These are phyloP conservation scores for Hirtodrosophila alboralis DNA, from an alignment of 2,888 invertebrate genomes.

Conservation along the genomic window DNA sequence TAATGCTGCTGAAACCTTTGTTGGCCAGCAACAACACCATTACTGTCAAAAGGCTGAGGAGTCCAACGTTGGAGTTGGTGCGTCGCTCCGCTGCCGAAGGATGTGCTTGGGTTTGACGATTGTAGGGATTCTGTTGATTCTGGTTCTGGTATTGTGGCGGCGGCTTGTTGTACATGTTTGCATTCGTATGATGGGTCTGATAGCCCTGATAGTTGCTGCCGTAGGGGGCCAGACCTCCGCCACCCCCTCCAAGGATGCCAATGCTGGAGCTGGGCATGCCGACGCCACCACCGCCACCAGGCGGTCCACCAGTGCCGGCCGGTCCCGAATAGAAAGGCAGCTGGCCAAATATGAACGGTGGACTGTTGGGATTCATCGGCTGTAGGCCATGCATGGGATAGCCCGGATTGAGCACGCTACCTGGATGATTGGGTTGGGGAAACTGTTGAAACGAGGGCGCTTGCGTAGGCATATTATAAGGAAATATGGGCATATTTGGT, in stretches of 20 bases:
- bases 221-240: slow-evolving; percentile 79
- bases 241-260: slow-evolving; percentile 74
- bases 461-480: slow-evolving; percentile 82
- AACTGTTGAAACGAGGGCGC: slow-evolving; percentile 84
- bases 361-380: slow-evolving; percentile 83
- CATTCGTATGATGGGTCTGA: slow-evolving; percentile 75
- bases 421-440: slow-evolving; percentile 84
- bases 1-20: neutral
- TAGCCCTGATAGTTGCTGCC: slow-evolving; percentile 80
- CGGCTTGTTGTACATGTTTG: slow-evolving; percentile 83
- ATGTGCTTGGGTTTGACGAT: slow-evolving; percentile 83
- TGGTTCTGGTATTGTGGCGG: slow-evolving; percentile 83
- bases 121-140: slow-evolving; percentile 82
- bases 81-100: slow-evolving; percentile 64
- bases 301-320: slow-evolving; percentile 82
- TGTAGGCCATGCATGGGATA: slow-evolving; percentile 81
- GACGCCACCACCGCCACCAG: slow-evolving; percentile 77
- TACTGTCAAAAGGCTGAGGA: slow-evolving; percentile 11
- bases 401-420: slow-evolving; percentile 82
- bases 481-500: slow-evolving; percentile 83
- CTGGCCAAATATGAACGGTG: slow-evolving; percentile 83
- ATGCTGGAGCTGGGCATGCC: slow-evolving; percentile 81
- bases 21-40: slow-evolving; percentile 25
- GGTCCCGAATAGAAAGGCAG: slow-evolving; percentile 81
- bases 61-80: slow-evolving; percentile 1